Base-by-base conservation (phyloP, 2,113 vertebrate genomes). In the Lepus americanus region DNA sequence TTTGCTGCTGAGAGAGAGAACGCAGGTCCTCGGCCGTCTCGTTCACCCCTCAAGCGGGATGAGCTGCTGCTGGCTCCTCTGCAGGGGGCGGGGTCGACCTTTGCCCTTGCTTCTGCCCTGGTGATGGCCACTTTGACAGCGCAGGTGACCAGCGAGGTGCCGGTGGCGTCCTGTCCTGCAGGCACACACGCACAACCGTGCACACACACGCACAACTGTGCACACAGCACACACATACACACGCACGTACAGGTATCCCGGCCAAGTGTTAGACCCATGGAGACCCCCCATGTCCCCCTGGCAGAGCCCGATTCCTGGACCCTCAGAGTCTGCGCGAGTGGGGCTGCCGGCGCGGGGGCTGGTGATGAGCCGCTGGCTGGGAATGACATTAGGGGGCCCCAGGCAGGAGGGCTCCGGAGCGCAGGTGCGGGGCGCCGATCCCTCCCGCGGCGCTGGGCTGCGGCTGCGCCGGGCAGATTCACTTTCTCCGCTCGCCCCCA, bases 341-440 rank as follows among this genome's bases (percentile, higher is more conserved):
- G 93, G 95, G 94, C 97, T 96, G 97, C 97, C 97, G 98, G 69
- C 95, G 66, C 89, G 14, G 44, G 96, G 97, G 97, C 89, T 96
- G 96, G 88, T 97, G 97, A 97, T 96, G 63, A 97, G 95, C 87
- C 97, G 94, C 90, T 95, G 96, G 97, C 97, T 97, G 89, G 77
- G 96, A 97, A 97, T 97, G 94, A 97, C 96, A 93, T 98, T 97
- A 96, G 83, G 72, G 63, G 39, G 16, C 92, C 95, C 96, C 6
- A 39, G 97, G 97, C 97, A 95, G 53, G 16, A 86, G 69, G 97
- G 89, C 96, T 95, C 29, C 9, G 98, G 98, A 96, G 83, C 94
- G 98, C 98, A 98, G 98, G 98, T 98, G 98, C 98, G 95, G 72
- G 27, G 92, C 97, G 94, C 95, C 94, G 95, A 96, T 89, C 97